Evolutionary conservation across 2,888 invertebrate genomes (phyloP), one percentile per base, ranked within the genome.

Genomic region (Cyclophora albipunctata): DNA sequence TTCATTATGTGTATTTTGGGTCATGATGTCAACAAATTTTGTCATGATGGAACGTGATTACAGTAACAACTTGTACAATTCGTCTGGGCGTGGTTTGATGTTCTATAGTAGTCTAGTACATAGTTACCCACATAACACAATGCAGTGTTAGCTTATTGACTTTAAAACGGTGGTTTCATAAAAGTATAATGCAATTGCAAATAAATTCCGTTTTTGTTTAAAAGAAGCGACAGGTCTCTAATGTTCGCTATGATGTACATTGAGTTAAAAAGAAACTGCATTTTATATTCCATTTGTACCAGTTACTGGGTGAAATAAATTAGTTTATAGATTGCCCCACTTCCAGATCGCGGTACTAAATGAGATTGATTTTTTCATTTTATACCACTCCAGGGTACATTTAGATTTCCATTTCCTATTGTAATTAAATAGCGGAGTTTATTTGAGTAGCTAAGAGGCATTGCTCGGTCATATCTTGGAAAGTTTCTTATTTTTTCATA

Each of bases 361-460:
- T 53, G 60, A 64, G 68, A 77, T 73, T 73, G 69, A 69, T 71
- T 75, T 68, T 66, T 67, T 66, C 69, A 67, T 74, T 78, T 75
- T 67, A 73, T 74, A 70, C 62, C 66, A 64, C 67, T 59, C 63
- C 68, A 63, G 74, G 74, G 65, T 67, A 65, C 75, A 75, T 78
- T 82, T 77, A 79, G 67, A 71, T 73, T 81, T 75, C 72, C 66
- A 82, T 84, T 81, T 83, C 76, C 75, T 61, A 63, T 74, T 70
- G 71, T 78, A 78, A 82, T 78, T 81, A 77, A 78, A 78, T 78
- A 75, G 70, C 69, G 61, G 70, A 75, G 69, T 78, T 75, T 69
- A 66, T 71, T 69, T 64, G 62, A 69, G 65, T 59, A 63, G 66
- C 62, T 56, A 53, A 55, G 58, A 62, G 58, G 55, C 58, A 59